phyloP scores from a whole-genome alignment of 2,113 vertebrate genomes.

The Pongo pygmaeus region DNA sequence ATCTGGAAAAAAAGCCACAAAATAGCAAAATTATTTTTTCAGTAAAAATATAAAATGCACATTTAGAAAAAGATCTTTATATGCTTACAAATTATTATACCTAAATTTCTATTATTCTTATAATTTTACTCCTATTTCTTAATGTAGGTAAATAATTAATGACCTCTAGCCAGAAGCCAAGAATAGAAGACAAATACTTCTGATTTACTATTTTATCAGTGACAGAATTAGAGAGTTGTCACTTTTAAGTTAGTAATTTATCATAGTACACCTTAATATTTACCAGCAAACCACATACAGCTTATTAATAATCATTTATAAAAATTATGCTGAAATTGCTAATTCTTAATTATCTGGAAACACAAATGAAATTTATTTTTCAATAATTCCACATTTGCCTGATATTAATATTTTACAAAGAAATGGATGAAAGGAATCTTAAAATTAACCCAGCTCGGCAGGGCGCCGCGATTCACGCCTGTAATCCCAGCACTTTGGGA shows the following conservation, averaged over 20 bases:
- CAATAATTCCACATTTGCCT: not conserved
- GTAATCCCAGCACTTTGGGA: too few species aligned
- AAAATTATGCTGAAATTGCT: not conserved
- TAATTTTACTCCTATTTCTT: not conserved
- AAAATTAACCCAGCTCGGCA: not conserved
- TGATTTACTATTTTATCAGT: not conserved
- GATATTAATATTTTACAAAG: not conserved
- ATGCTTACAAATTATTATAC: not conserved
- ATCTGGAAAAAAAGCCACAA: slow-evolving; percentile 84
- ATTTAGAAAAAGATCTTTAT: not conserved
- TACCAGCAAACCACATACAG: not conserved
- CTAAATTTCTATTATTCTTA: not conserved
- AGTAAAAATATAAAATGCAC: slow-evolving; percentile 8
- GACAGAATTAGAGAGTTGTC: not conserved
- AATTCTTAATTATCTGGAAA: not conserved
- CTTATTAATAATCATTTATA: not conserved
- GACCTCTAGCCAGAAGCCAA: not conserved
- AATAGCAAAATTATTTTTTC: slow-evolving; percentile 41
- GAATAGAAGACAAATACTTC: not conserved
- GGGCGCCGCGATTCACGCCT: fast-evolving
- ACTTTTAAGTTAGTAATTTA: not conserved
- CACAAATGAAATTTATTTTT: not conserved
- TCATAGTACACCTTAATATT: not conserved
- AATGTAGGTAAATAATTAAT: not conserved
- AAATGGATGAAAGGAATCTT: not conserved